Base-by-base conservation (phyloP, 2,113 vertebrate species). In the Charina bottae region DNA sequence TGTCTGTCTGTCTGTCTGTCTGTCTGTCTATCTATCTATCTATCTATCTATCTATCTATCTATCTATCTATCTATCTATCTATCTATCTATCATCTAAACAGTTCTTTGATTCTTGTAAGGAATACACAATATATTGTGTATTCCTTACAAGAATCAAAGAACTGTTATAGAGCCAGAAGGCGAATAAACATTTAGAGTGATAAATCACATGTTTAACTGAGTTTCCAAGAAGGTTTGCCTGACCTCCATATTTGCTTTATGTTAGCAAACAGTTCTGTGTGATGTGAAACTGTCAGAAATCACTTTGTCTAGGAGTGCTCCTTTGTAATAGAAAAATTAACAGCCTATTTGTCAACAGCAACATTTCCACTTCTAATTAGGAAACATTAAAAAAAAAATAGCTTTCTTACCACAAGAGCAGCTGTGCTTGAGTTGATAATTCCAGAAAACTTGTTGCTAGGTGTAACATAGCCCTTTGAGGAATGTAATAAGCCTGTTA, bases 401-500 rank as follows among this genome's bases (percentile, higher is more conserved):
- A 60, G 54, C 88, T 54, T n/a, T 1, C 0, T 7, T 86, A 87
- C 6, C 85, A 0, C 87, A 84, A 91, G 26, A 64, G 60, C 78
- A 89, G 86, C 26, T 17, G 95, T 92, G 95, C 89, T 90, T 92
- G 85, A 88, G 85, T 54, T 92, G 90, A 26, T 87, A 88, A 49
- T 2, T 91, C 92, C 94, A 85, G 60, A 86, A 64, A 89, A 89
- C 60, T 55, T 90, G 92, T 96, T 97, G 95, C 93, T 97, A 95
- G 96, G 94, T 96, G 96, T 97, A 97, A 92, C 92, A 95, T 92
- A 92, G 94, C 91, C 89, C 84, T 96, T 96, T 28, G 90, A 95
- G 90, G 92, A 96, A 94, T 94, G 96, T 90, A 93, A 93, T 96
- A 96, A 96, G 93, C 93, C 92, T 97, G 96, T 96, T 93, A 95